These are phyloP conservation scores for Caenorhabditis sp. DNA, from an alignment of 2,888 invertebrate species.

Conservation along the genomic window DNA sequence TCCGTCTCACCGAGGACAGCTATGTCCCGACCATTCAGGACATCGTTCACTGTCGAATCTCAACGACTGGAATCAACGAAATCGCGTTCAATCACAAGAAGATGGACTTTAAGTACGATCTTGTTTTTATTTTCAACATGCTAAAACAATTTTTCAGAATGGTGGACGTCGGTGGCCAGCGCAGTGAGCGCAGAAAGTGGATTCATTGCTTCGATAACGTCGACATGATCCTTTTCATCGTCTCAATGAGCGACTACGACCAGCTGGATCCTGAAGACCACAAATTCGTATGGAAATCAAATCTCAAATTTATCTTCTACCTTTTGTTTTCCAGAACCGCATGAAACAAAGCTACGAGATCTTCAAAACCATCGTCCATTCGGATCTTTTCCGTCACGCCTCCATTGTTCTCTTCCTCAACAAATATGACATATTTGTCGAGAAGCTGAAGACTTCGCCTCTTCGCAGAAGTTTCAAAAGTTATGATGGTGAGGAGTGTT, in stretches of 20 bases:
- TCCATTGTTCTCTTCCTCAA: conserved; percentile 79
- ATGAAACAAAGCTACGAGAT: conserved; percentile 70
- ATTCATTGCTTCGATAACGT: conserved; percentile 73
- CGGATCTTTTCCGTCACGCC: conserved; percentile 79
- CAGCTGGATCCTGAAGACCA: conserved; percentile 67
- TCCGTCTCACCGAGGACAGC: conserved; percentile 61
- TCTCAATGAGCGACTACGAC: conserved; percentile 69
- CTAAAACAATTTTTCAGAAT: conserved; percentile 54
- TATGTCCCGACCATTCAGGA: conserved; percentile 71
- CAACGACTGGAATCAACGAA: conserved; percentile 67
- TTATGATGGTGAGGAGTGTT: too few relatives aligned
- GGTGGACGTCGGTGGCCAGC: conserved; percentile 73
- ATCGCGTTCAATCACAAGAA: conserved; percentile 64
- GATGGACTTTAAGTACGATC: conserved; percentile 67
- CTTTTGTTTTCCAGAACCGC: conserved; percentile 78
- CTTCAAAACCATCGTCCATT: conserved; percentile 78
- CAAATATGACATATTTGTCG: conserved; percentile 79
- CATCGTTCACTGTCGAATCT: conserved; percentile 78
- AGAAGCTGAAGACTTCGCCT: conserved; percentile 74
- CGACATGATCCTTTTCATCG: conserved; percentile 68
- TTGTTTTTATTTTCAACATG: too few relatives aligned
- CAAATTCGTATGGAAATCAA: conserved; percentile 59
- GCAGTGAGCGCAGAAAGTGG: conserved; percentile 71
- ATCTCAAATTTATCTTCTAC: too few relatives aligned
- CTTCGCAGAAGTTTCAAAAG: conserved; percentile 76